These are phyloP conservation scores for Andrena marginata DNA, from an alignment of 2,888 invertebrate genomes.

Conservation along the genomic window DNA sequence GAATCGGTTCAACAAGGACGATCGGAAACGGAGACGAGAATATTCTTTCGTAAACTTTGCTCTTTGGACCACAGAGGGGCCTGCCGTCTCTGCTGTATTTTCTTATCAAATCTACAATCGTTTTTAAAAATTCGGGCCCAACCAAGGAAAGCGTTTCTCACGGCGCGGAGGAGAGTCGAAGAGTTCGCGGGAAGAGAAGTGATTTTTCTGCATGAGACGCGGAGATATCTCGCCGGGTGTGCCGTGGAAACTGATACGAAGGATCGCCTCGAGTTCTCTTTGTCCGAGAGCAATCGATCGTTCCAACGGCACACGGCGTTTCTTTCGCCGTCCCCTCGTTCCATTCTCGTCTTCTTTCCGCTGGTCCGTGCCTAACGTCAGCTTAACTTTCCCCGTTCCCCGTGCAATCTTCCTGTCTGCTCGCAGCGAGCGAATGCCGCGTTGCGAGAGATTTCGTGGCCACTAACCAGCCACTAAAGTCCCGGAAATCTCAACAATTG, in stretches of 20 bases:
- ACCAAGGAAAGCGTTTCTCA: not conserved
- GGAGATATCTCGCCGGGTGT: slow-evolving; percentile 1
- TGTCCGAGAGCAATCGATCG: slow-evolving; percentile 42
- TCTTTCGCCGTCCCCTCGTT: slow-evolving; percentile 21
- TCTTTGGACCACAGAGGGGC: not conserved
- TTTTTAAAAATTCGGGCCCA: not conserved
- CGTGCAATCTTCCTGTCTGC: slow-evolving; percentile 15
- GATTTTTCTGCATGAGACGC: not conserved
- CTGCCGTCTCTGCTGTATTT: not conserved
- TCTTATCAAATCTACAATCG: not conserved
- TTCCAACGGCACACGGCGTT: slow-evolving; percentile 19
- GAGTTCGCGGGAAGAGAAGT: not conserved
- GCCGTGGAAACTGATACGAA: not conserved
- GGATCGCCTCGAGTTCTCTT: slow-evolving; percentile 10
- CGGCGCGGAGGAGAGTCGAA: not conserved
- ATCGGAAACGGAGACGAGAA: slow-evolving; percentile 38
- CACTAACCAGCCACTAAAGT: not conserved
- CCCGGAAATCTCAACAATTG: not conserved
- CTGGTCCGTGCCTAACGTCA: slow-evolving; percentile 13
- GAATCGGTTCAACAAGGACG: not conserved
- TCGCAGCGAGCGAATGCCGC: slow-evolving; percentile 14
- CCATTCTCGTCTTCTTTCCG: slow-evolving; percentile 50
- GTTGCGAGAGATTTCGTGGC: slow-evolving; percentile 26
- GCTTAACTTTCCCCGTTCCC: slow-evolving; percentile 31
- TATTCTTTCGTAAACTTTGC: not conserved